Conservation (phyloP, 2,797 vertebrate species). For the Notolabrus celidotus region DNA sequence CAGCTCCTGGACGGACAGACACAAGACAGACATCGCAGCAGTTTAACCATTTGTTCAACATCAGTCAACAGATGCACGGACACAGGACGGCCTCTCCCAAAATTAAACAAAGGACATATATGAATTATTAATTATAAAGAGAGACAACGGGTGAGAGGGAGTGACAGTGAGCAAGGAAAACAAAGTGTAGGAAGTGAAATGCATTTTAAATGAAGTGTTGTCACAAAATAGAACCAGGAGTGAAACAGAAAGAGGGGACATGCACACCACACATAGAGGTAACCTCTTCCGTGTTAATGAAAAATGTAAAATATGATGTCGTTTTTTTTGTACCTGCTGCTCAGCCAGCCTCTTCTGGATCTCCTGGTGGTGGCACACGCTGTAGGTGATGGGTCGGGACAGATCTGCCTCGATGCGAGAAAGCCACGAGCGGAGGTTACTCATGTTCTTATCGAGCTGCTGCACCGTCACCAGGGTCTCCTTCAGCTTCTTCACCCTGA, state of each 20-base stretch:
- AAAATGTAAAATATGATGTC: not conserved
- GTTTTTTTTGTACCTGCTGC: slow-evolving; percentile 88
- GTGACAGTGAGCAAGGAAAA: slow-evolving; percentile 8
- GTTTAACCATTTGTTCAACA: slow-evolving; percentile 20
- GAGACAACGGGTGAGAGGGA: slow-evolving; percentile 27
- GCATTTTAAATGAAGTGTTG: not conserved
- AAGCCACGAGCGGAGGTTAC: slow-evolving; percentile 94
- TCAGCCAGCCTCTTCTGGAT: slow-evolving; percentile 95
- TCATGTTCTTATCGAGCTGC: slow-evolving; percentile 96
- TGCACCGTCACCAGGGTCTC: slow-evolving; percentile 92
- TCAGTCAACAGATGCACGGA: slow-evolving; percentile 11
- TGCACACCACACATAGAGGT: not conserved
- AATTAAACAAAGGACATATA: slow-evolving; percentile 59
- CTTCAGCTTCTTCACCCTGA: slow-evolving; percentile 95
- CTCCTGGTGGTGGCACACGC: slow-evolving; percentile 91
- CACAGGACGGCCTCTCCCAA: slow-evolving; percentile 40
- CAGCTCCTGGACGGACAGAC: slow-evolving; percentile 87
- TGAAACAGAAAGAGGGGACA: not conserved
- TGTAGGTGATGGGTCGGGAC: slow-evolving; percentile 92
- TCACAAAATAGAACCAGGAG: not conserved
- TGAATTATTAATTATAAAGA: slow-evolving; percentile 67
- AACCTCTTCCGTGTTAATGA: not conserved
- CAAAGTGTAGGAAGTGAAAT: not conserved
- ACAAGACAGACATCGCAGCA: slow-evolving; percentile 10
- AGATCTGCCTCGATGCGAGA: slow-evolving; percentile 91